A percentile compares a stretch with the other conserved stretches of the same genome.
These are phyloP conservation scores for Melinaea marsaeus DNA, from an alignment of 2,888 invertebrate species.

Conservation along the genomic window DNA sequence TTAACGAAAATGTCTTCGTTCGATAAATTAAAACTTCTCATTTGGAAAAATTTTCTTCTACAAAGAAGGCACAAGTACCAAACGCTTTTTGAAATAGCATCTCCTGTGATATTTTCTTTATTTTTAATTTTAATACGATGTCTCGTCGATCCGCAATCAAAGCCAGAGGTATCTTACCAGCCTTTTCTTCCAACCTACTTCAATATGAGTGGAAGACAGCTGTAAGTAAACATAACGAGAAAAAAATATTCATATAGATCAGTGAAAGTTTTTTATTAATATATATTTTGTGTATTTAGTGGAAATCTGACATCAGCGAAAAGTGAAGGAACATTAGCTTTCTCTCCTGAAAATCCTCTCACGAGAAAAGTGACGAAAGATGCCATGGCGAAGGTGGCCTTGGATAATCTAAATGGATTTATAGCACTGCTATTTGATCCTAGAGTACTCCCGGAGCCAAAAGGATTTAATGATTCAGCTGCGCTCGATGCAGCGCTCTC, in stretches of 20 bases:
- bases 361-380: conserved; percentile 59
- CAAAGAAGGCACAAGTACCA: conserved; percentile 86
- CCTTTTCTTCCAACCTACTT: conserved; percentile 66
- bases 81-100: conserved; percentile 83
- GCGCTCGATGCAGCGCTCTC: conserved; percentile 60
- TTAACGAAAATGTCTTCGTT: conserved; percentile 55
- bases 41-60: conserved; percentile 90
- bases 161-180: conserved; percentile 54
- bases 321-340: conserved; percentile 63
- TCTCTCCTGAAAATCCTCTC: conserved; percentile 65
- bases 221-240: conserved; percentile 50
- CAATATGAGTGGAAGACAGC: conserved; percentile 55
- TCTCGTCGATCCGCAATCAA: conserved; percentile 80
- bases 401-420: conserved; percentile 62
- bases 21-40: conserved; percentile 82
- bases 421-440: conserved; percentile 58
- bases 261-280: background rate
- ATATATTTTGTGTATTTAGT: conserved; percentile 37
- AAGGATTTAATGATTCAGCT: conserved; percentile 57
- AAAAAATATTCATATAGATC: background rate
- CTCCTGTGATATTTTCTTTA: conserved; percentile 83
- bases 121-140: conserved; percentile 85
- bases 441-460: conserved; percentile 60
- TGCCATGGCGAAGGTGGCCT: conserved; percentile 62
- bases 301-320: conserved; percentile 60